phyloP scores from a whole-genome alignment of 2,113 vertebrate species.

The Laticauda colubrina region DNA sequence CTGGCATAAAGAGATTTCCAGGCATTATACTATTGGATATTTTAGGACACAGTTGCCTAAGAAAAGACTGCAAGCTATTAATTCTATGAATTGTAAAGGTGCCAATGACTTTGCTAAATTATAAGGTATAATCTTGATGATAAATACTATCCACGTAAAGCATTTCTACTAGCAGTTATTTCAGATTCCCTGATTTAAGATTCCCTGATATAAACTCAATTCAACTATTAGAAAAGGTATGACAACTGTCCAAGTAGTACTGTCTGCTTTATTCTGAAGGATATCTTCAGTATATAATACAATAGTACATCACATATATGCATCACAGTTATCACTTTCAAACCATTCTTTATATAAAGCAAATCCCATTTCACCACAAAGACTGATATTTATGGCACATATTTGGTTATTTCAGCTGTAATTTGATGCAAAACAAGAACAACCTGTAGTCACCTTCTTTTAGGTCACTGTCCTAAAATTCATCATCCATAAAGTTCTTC shows the following conservation, averaged over 20 bases:
- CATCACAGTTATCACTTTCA: neutral
- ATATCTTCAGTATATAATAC: neutral
- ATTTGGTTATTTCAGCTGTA: neutral
- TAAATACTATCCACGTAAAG: neutral
- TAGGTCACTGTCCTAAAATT: neutral
- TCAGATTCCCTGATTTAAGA: neutral
- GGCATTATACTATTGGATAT: neutral
- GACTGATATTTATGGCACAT: neutral
- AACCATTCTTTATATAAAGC: neutral
- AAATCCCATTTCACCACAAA: neutral
- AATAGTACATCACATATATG: neutral
- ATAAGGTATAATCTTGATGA: neutral
- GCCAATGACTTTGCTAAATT: neutral
- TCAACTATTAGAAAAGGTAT: neutral
- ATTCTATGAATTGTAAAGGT: neutral
- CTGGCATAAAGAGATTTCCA: neutral
- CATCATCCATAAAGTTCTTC: neutral
- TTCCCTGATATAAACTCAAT: neutral
- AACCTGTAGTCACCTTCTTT: neutral
- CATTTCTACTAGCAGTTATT: neutral
- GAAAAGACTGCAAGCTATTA: neutral
- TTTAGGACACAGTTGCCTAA: neutral
- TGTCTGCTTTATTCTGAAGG: neutral
- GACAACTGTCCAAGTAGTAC: neutral
- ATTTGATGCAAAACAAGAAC: neutral